Evolutionary conservation across 1,140 invertebrate genomes (phyloP), one percentile per base, ranked within the genome.

Genomic region (Drosophila albomicans): DNA sequence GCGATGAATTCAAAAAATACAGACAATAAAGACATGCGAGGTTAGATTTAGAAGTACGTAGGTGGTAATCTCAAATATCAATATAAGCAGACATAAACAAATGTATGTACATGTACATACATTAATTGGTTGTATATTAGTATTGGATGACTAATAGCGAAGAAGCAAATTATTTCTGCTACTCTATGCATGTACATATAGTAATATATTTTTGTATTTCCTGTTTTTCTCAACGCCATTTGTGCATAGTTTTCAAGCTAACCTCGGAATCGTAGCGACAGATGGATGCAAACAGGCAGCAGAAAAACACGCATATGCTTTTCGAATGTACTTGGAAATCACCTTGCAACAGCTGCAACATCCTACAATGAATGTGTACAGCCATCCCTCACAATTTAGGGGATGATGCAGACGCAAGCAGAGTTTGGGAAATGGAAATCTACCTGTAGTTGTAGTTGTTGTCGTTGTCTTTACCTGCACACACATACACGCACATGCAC

Each of bases 261-360:
- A 48, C 72, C 72, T 75, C 72, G 66, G 16, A 43, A 1, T 51
- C 11, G 28, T 6, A 70, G 7, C 58, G 72, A 62, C 72, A 75
- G 72, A 75, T 75, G 66, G 58, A 75, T 74, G 65, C 65, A 20
- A 13, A 48, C 43, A 54, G 61, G 28, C 32, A 30, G n/a, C 46
- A 63, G 25, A 75, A 70, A 84, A 62, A 66, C 68, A 70, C 48
- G 51, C 58, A 69, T 49, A 66, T 57, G 72, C 52, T 63, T 59
- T 70, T 68, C 30, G 45, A 64, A 49, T 35, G 35, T 78, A 80
- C 69, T 84, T 67, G 85, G 81, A 90, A 88, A 88, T 88, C 85
- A 88, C 85, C 85, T 88, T 88, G 85, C 86, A 89, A 84, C 85
- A 88, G 85, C 85, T 88, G 86, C 82, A 86, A 85, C 75, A 82